phyloP scores from a whole-genome alignment of 2,113 vertebrate species.

The Colistium nudipinnis region DNA sequence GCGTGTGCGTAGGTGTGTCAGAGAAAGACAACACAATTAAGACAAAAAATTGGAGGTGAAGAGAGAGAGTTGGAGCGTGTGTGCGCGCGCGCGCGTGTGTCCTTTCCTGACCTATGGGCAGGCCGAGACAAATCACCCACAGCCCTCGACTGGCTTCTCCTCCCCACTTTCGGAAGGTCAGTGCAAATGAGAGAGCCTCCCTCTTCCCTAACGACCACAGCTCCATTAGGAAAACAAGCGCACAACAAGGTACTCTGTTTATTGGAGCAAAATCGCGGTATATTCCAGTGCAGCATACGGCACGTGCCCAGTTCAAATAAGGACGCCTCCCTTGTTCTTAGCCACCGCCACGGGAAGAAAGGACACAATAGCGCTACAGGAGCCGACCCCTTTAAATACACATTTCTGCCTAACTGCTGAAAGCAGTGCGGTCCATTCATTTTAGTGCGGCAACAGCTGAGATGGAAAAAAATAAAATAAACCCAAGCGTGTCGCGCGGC shows the following conservation, averaged over 20 bases:
- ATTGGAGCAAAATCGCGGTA: conserved; percentile 25
- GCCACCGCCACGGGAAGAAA: conserved; percentile 24
- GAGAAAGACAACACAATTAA: conserved; percentile 35
- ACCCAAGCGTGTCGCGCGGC: background rate
- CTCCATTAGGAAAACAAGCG: conserved; percentile 54
- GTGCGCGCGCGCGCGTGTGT: background rate
- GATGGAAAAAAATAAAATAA: background rate
- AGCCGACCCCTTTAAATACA: conserved; percentile 20
- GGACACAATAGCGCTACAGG: conserved; percentile 8
- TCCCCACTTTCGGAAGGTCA: conserved; percentile 50
- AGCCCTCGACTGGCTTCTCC: conserved; percentile 11
- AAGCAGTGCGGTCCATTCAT: background rate
- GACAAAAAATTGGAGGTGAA: conserved; percentile 18
- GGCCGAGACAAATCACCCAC: conserved; percentile 56
- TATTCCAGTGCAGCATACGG: conserved; percentile 18
- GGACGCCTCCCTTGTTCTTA: conserved; percentile 14
- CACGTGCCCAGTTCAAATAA: background rate
- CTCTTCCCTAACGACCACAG: conserved; percentile 25
- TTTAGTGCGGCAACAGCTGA: conserved; percentile 8
- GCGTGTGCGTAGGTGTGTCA: conserved; percentile 9
- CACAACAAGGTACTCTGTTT: conserved; percentile 35
- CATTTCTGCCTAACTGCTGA: background rate
- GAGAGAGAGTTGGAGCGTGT: conserved; percentile 17
- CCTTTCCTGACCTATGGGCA: conserved; percentile 55
- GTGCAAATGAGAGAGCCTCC: conserved; percentile 44